These are phyloP conservation scores for Cheilosia impressa DNA, from an alignment of 2,888 invertebrate species.

Conservation along the genomic window DNA sequence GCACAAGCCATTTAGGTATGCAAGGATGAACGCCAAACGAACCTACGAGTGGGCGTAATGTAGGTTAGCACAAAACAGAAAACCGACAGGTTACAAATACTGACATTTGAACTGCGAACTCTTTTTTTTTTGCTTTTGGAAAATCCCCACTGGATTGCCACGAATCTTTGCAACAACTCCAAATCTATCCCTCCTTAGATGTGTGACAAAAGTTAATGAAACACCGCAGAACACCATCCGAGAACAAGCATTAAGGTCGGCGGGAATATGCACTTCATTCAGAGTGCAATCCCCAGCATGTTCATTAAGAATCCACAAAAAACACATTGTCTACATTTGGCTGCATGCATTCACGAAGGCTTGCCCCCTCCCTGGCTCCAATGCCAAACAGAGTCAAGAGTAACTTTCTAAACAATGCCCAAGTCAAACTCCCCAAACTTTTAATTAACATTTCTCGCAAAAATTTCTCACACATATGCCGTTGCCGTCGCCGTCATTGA, in stretches of 20 bases:
- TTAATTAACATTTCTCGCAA: constrained; percentile 69
- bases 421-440: constrained; percentile 50
- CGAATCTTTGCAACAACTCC: constrained; percentile 1
- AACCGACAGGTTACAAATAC: no score
- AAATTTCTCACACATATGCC: constrained; percentile 41
- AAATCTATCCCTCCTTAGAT: constrained; percentile 20
- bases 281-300: constrained; percentile 34
- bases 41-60: no score
- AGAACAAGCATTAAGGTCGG: constrained; percentile 39
- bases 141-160: neutral
- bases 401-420: constrained; percentile 60
- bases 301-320: constrained; percentile 63
- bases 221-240: constrained; percentile 2
- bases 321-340: constrained; percentile 40
- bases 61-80: no score
- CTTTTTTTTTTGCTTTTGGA: no score
- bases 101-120: no score
- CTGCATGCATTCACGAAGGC: constrained; percentile 14
- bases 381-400: constrained; percentile 25
- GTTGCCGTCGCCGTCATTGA: constrained; percentile 6
- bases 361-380: neutral
- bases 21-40: no score
- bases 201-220: constrained; percentile 37
- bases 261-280: constrained; percentile 40
- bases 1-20: no score